Evolutionary conservation across 2,797 vertebrate genomes (phyloP), one percentile per base, ranked within the genome.

Genomic region (Morelia viridis): DNA sequence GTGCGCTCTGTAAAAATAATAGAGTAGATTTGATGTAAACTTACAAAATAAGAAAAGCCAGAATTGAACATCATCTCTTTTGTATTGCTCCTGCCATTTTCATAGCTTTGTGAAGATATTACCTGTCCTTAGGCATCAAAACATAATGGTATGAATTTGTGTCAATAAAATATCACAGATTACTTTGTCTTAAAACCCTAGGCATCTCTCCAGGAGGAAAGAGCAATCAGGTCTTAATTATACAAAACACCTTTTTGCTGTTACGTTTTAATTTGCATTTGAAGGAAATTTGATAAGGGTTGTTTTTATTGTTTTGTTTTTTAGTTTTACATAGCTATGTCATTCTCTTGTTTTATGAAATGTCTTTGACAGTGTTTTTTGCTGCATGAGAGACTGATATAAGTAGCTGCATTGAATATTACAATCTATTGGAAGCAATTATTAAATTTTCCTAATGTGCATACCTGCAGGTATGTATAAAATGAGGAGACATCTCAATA

Each of bases 1-100:
- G 62, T 0, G 0, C 13, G 15, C 65, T 85, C 1, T 64, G 60
- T 31, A 87, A 89, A 93, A 92, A 0, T 84, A 89, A 86, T 3
- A 19, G 89, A 71, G 19, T 24, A 92, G 89, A 64, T 65, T 87
- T 89, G 92, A 64, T 5, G 13, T 1, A 31, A 93, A 85, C 17
- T 58, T 89, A 86, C 1, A 86, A 61, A 76, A 41, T 88, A 83
- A 89, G 71, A 60, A 93, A 90, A 91, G 90, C 5, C 71, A 91
- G 68, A 94, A 26, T 17, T 24, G 28, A 46, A 11, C 19, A 17
- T 80, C n/a, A 85, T 91, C 15, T 64, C 71, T 9, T 46, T 89
- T 28, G 68, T n/a, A n/a, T 9, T 93, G 46, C 46, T 68, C 41
- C 35, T 84, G 83, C 19, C 28, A 50, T 91, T 89, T 91, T 56